phyloP scores from a whole-genome alignment of 23 tunicate genomes.

The Styela plicata region DNA sequence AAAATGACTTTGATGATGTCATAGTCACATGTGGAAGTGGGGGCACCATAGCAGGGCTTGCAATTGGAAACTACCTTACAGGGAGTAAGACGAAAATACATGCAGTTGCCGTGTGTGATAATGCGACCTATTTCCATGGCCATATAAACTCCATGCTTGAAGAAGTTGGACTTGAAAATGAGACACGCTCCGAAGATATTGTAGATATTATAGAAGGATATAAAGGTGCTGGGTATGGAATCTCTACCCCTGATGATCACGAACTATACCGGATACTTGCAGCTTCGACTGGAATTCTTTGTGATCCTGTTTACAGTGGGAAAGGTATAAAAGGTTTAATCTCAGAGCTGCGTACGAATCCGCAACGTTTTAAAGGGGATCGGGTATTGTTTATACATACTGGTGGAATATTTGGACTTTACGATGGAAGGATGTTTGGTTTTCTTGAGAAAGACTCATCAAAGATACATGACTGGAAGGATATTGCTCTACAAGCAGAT shows the following conservation, averaged over 20 bases:
- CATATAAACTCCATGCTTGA: conserved; percentile 79
- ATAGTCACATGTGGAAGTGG: conserved; percentile 97
- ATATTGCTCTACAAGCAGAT: neutral
- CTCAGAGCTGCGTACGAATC: conserved; percentile 55
- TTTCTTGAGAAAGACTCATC: neutral
- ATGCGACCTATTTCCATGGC: conserved; percentile 61
- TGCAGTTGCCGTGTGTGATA: conserved; percentile 80
- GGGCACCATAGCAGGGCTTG: conserved; percentile 84
- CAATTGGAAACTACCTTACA: conserved; percentile 78
- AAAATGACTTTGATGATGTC: conserved; percentile 57
- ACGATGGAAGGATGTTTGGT: conserved; percentile 39
- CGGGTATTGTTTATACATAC: conserved; percentile 82
- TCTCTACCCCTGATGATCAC: conserved; percentile 55
- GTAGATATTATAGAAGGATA: conserved; percentile 96
- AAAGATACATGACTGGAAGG: conserved; percentile 21
- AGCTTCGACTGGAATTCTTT: conserved; percentile 62
- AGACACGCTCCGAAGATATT: conserved; percentile 47
- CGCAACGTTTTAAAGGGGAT: conserved; percentile 69
- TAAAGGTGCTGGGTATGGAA: conserved; percentile 93
- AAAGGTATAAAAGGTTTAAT: conserved; percentile 77
- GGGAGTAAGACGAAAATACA: conserved; percentile 69
- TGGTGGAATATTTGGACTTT: conserved; percentile 55
- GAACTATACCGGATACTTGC: conserved; percentile 41
- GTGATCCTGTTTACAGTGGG: conserved; percentile 96
- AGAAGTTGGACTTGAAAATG: conserved; percentile 28